Conservation (phyloP, 2,888 invertebrate genomes). For the Anthrax anthrax region DNA sequence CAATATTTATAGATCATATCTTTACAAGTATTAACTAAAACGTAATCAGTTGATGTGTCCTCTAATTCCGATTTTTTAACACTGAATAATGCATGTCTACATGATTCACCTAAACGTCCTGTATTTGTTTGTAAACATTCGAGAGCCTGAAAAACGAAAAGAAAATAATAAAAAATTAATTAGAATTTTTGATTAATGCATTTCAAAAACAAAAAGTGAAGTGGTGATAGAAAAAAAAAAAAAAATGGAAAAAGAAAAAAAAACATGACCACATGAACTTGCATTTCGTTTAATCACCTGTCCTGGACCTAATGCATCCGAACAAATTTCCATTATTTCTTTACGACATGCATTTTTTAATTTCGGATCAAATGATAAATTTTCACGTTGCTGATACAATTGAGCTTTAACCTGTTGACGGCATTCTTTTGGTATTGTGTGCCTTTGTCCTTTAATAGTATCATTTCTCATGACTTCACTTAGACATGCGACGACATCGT, state of each 20-base stretch:
- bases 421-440: slow-evolving; percentile 74
- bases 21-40: slow-evolving; percentile 68
- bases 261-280: slow-evolving; percentile 8
- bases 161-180: slow-evolving; percentile 19
- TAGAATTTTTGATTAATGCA: too few relatives aligned
- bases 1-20: slow-evolving; percentile 79
- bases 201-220: too few relatives aligned
- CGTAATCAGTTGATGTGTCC: slow-evolving; percentile 79
- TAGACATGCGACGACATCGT: slow-evolving; percentile 45
- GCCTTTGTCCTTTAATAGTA: slow-evolving; percentile 59
- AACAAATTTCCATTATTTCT: slow-evolving; percentile 64
- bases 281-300: slow-evolving; percentile 37
- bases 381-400: slow-evolving; percentile 83
- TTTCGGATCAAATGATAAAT: slow-evolving; percentile 69
- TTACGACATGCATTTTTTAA: slow-evolving; percentile 65
- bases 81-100: slow-evolving; percentile 70
- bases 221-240: too few relatives aligned
- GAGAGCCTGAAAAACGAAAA: slow-evolving; percentile 40
- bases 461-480: slow-evolving; percentile 86
- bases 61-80: slow-evolving; percentile 72
- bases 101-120: slow-evolving; percentile 48
- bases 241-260: too few relatives aligned
- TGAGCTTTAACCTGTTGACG: slow-evolving; percentile 83
- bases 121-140: slow-evolving; percentile 62
- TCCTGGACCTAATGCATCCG: slow-evolving; percentile 49